Evolutionary conservation across 1,140 invertebrate genomes (phyloP).

Genomic region (Drosophila lacteicornis): DNA sequence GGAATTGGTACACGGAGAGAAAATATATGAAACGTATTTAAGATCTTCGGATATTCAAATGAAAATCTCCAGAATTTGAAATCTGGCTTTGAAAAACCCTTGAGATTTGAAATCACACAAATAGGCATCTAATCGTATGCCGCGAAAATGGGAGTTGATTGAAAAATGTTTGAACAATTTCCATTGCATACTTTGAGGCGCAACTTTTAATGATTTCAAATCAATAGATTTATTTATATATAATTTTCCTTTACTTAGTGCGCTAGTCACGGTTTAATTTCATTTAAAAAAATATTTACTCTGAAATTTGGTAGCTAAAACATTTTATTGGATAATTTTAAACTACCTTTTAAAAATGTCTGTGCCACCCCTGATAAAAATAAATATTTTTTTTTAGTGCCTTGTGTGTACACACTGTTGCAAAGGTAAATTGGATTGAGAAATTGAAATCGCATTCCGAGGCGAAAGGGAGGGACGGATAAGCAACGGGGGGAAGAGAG

Average conservation of each 20-base stretch:
- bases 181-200: neutral
- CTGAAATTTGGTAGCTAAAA: neutral
- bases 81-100: no score
- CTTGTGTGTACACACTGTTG: constrained; percentile 49
- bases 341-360: no score
- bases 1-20: constrained; percentile 19
- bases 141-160: no score
- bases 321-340: no score
- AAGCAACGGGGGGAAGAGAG: neutral
- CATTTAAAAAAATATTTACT: neutral
- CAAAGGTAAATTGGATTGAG: constrained; percentile 81
- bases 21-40: neutral
- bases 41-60: neutral
- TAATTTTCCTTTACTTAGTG: no score
- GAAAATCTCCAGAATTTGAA: no score
- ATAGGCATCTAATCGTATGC: no score
- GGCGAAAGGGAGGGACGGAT: constrained; percentile 21
- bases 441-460: constrained; percentile 78
- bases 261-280: no score
- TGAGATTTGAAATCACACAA: neutral
- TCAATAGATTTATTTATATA: no score
- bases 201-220: neutral
- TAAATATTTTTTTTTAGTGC: neutral
- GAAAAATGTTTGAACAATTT: neutral
- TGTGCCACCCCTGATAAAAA: neutral